A percentile compares a stretch with the other conserved stretches of the same genome.
phyloP scores from a whole-genome alignment of 1,140 invertebrate genomes.

The Musca domestica region DNA sequence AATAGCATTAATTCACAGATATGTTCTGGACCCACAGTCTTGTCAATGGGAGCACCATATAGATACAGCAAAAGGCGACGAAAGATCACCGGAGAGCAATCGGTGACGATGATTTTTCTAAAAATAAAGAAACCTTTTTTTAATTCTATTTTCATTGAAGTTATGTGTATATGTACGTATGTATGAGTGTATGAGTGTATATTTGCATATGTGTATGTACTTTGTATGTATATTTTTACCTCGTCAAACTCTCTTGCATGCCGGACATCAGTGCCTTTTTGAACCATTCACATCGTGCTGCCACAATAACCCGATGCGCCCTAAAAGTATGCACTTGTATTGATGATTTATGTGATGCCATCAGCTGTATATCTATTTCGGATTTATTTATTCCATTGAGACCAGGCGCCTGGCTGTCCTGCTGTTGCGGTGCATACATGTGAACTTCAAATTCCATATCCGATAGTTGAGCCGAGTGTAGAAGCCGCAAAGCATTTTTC shows the following conservation, averaged over 20 bases:
- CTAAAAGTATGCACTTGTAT: constrained; percentile 51
- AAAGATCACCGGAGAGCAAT: constrained; percentile 65
- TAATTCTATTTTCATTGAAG: constrained; percentile 9
- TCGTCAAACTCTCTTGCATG: constrained; percentile 70
- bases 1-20: constrained; percentile 65
- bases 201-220: no score
- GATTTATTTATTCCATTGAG: constrained; percentile 5
- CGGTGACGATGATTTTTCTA: constrained; percentile 67
- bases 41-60: constrained; percentile 62
- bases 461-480: constrained; percentile 57
- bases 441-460: constrained; percentile 69
- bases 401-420: background rate
- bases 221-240: constrained; percentile 54
- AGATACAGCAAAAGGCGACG: constrained; percentile 63
- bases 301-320: constrained; percentile 67
- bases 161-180: no score
- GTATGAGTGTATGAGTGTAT: no score
- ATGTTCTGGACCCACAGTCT: constrained; percentile 59
- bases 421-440: constrained; percentile 30
- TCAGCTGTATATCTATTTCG: constrained; percentile 4
- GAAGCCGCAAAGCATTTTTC: constrained; percentile 58
- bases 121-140: constrained; percentile 25
- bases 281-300: constrained; percentile 69
- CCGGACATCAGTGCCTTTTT: constrained; percentile 66
- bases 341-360: constrained; percentile 15